phyloP scores from a whole-genome alignment of 2,888 invertebrate genomes.

The Pomacea canaliculata region DNA sequence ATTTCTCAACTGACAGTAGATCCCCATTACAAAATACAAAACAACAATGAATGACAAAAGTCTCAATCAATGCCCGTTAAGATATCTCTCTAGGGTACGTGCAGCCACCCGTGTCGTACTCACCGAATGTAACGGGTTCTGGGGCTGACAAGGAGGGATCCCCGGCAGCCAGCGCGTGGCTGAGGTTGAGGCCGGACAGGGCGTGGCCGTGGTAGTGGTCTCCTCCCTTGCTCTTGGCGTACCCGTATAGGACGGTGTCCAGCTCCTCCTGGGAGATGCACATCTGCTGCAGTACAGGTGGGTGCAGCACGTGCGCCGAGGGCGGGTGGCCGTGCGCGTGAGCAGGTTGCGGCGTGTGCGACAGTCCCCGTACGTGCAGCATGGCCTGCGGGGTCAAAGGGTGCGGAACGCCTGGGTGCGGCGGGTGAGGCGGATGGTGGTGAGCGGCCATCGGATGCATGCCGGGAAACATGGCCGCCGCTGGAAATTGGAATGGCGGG shows the following conservation, averaged over 20 bases:
- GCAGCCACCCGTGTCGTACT: not conserved
- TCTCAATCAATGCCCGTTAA: too few relatives aligned
- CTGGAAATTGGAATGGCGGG: constrained; percentile 31
- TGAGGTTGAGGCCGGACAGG: constrained; percentile 61
- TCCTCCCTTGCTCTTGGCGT: constrained; percentile 49
- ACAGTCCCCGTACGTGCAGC: constrained; percentile 22
- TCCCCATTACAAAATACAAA: too few relatives aligned
- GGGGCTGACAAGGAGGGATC: not conserved
- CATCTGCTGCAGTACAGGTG: constrained; percentile 19
- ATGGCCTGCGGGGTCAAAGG: constrained; percentile 22
- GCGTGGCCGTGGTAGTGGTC: constrained; percentile 59
- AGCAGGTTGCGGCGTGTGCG: constrained; percentile 24
- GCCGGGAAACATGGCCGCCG: constrained; percentile 30
- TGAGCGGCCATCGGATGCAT: constrained; percentile 23
- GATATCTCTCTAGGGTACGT: too few relatives aligned
- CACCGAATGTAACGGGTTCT: constrained; percentile 20
- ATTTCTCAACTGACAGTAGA: too few relatives aligned
- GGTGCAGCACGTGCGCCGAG: constrained; percentile 15
- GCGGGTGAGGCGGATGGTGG: constrained; percentile 12
- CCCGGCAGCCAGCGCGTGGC: constrained; percentile 35
- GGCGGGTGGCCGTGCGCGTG: constrained; percentile 18
- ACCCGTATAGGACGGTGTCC: constrained; percentile 66
- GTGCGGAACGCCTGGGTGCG: constrained; percentile 22
- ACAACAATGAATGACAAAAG: too few relatives aligned
- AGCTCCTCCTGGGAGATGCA: constrained; percentile 59